These are phyloP conservation scores for Pyrgus malvae DNA, from an alignment of 2,888 invertebrate species.

Conservation along the genomic window DNA sequence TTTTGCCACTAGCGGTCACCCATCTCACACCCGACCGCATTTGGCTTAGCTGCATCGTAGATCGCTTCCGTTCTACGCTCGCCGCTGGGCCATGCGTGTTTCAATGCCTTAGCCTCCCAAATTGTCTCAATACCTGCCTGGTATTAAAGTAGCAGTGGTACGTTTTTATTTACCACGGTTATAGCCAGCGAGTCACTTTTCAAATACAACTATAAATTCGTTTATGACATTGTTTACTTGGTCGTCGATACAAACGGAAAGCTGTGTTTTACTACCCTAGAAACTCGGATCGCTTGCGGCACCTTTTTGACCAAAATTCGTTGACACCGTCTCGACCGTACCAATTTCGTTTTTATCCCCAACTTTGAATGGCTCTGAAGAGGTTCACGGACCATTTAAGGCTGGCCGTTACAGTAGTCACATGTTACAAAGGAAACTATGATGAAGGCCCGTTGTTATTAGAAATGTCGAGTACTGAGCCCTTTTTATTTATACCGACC, in stretches of 20 bases:
- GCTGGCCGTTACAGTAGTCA: slow-evolving; percentile 8
- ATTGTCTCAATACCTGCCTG: no score
- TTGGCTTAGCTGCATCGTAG: no score
- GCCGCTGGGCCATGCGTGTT: no score
- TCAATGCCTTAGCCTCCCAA: no score
- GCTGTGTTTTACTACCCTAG: slow-evolving; percentile 7
- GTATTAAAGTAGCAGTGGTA: no score
- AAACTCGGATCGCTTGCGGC: slow-evolving; percentile 3
- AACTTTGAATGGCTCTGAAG: slow-evolving; percentile 7
- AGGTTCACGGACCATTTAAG: neutral
- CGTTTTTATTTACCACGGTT: no score
- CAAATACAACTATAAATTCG: neutral
- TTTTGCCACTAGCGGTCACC: no score
- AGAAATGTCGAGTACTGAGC: slow-evolving; percentile 34
- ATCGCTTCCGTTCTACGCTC: no score
- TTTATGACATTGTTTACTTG: neutral
- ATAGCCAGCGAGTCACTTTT: no score
- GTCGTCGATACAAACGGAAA: no score
- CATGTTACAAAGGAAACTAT: slow-evolving; percentile 29
- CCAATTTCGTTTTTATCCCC: slow-evolving; percentile 8
- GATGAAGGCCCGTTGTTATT: slow-evolving; percentile 40
- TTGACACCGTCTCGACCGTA: slow-evolving; percentile 1
- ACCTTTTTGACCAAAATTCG: neutral
- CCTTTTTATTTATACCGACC: slow-evolving; percentile 39
- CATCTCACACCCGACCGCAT: no score